Conservation (phyloP, 2,113 vertebrate genomes). For the Microtus oregoni region DNA sequence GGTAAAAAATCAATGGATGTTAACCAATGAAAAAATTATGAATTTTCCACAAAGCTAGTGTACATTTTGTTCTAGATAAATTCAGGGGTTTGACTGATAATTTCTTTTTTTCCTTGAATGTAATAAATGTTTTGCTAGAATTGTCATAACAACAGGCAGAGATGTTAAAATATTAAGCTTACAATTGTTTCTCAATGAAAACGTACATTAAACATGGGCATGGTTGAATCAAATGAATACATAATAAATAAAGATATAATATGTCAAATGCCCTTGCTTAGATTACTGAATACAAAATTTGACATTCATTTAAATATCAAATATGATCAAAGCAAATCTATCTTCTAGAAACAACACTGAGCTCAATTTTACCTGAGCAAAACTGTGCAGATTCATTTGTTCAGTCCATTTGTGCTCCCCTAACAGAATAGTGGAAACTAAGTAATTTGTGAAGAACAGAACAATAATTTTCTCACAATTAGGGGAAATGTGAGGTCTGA, state of each 20-base stretch:
- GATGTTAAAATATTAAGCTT: conserved; percentile 30
- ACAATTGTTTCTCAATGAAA: background rate
- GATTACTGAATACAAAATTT: background rate
- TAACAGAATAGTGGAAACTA: background rate
- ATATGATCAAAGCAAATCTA: conserved; percentile 93
- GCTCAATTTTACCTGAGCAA: conserved; percentile 92
- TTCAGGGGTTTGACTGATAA: conserved; percentile 4
- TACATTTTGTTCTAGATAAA: conserved; percentile 2
- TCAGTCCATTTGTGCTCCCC: background rate
- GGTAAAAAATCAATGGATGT: background rate
- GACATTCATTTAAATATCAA: conserved; percentile 87
- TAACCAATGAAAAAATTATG: background rate
- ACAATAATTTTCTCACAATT: background rate
- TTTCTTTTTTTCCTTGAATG: background rate
- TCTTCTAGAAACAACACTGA: conserved; percentile 91
- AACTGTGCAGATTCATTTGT: conserved; percentile 94
- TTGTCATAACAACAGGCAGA: conserved; percentile 5
- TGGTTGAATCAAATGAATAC: conserved; percentile 22
- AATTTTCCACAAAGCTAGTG: background rate
- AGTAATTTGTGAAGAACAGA: background rate
- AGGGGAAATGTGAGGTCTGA: background rate
- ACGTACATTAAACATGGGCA: background rate
- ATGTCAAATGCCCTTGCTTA: background rate
- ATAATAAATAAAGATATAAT: background rate
- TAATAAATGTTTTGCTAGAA: background rate